These are phyloP conservation scores for Anniella stebbinsi DNA, from an alignment of 2,797 vertebrate genomes.

Conservation along the genomic window DNA sequence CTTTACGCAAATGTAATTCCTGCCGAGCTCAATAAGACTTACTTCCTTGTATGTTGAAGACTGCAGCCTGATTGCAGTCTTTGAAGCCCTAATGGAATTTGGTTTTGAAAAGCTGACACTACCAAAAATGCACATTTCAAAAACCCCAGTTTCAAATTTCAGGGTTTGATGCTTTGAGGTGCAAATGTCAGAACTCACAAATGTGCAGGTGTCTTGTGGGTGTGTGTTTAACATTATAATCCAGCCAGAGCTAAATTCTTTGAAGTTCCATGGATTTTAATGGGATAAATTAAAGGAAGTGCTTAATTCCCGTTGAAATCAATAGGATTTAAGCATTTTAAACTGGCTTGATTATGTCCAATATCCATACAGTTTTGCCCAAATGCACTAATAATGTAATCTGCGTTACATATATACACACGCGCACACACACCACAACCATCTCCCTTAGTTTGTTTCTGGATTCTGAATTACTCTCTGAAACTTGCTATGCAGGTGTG, in stretches of 20 bases:
- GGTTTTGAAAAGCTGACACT: neutral
- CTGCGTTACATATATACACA: neutral
- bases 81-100: neutral
- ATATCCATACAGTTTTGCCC: neutral
- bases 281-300: neutral
- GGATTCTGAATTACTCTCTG: neutral
- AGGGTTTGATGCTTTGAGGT: neutral
- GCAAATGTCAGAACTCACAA: neutral
- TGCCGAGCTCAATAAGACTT: neutral
- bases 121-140: neutral
- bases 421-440: neutral
- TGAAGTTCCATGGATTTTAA: neutral
- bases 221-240: neutral
- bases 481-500: neutral
- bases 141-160: neutral
- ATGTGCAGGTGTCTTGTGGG: neutral
- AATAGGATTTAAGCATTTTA: neutral
- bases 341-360: neutral
- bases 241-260: neutral
- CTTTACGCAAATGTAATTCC: neutral
- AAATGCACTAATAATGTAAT: neutral
- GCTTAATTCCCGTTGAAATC: neutral
- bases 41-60: neutral
- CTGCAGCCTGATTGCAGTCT: neutral
- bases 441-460: neutral